Conservation (phyloP, 2,888 invertebrate genomes). For the Phengaris arion region DNA sequence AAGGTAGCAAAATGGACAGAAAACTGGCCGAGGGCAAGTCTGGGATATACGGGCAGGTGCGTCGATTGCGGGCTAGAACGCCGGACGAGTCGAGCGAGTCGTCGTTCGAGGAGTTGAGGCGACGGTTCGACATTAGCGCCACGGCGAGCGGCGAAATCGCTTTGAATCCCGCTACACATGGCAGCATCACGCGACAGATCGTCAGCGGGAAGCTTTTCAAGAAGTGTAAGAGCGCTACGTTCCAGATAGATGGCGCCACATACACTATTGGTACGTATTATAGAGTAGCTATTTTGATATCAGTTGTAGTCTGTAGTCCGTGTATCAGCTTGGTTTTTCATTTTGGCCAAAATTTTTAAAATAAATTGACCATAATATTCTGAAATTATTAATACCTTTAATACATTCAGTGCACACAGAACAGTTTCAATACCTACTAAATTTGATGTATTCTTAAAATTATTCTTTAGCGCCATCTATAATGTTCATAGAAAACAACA, state of each 20-base stretch:
- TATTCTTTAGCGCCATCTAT: too few relatives aligned
- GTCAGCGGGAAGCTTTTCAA: conserved; percentile 83
- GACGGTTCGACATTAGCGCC: conserved; percentile 70
- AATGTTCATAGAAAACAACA: too few relatives aligned
- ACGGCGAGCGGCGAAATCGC: conserved; percentile 62
- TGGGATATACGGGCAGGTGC: conserved; percentile 67
- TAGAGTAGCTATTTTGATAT: background rate
- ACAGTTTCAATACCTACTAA: too few relatives aligned
- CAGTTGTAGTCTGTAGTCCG: too few relatives aligned
- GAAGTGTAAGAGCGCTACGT: conserved; percentile 93
- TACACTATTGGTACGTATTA: conserved; percentile 88
- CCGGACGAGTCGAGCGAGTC: conserved; percentile 61
- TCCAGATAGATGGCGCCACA: conserved; percentile 91
- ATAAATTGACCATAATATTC: too few relatives aligned
- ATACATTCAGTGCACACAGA: too few relatives aligned
- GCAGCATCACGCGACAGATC: conserved; percentile 72
- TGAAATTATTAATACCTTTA: too few relatives aligned
- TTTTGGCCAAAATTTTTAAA: background rate
- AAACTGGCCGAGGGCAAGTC: conserved; percentile 43
- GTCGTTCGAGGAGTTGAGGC: conserved; percentile 70
- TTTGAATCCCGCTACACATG: conserved; percentile 71
- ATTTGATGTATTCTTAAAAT: too few relatives aligned
- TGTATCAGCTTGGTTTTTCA: background rate
- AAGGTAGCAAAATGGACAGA: conserved; percentile 45
- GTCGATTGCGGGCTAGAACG: conserved; percentile 47